These are phyloP conservation scores for Potamarius usumacintae DNA, from an alignment of 2,113 vertebrate genomes.

Conservation along the genomic window DNA sequence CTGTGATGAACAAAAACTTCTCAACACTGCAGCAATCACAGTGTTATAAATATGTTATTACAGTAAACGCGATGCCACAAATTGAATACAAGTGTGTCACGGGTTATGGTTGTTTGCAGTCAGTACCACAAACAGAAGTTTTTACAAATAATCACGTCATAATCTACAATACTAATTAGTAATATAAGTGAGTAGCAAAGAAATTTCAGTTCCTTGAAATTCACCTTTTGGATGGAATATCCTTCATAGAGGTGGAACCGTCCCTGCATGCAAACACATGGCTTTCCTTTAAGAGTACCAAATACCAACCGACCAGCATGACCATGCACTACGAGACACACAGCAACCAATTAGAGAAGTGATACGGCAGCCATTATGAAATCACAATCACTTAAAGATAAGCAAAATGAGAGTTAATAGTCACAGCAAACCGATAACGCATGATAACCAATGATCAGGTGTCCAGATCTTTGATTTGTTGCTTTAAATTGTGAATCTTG, in stretches of 20 bases:
- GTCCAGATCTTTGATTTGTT: not conserved
- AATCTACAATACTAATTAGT: not conserved
- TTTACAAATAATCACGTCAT: not conserved
- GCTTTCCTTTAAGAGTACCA: slow-evolving; percentile 78
- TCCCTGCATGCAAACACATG: slow-evolving; percentile 91
- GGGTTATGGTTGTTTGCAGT: not conserved
- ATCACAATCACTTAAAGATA: not conserved
- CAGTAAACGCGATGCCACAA: not conserved
- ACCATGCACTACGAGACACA: slow-evolving; percentile 77
- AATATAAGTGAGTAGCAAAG: not conserved
- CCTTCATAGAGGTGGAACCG: slow-evolving; percentile 91
- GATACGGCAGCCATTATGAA: not conserved
- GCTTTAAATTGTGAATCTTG: not conserved
- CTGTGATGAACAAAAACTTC: not conserved
- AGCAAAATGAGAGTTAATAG: not conserved
- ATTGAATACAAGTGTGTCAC: not conserved
- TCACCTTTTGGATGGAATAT: slow-evolving; percentile 80
- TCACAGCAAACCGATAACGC: not conserved
- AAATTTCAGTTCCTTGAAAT: no score
- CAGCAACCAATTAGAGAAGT: not conserved
- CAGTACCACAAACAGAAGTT: not conserved
- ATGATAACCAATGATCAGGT: not conserved
- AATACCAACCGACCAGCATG: slow-evolving; percentile 86
- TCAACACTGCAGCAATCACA: not conserved
- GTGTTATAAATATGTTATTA: slow-evolving; percentile 1